Evolutionary conservation across 2,113 vertebrate species (phyloP).

Genomic region (Pardalotus punctatus): DNA sequence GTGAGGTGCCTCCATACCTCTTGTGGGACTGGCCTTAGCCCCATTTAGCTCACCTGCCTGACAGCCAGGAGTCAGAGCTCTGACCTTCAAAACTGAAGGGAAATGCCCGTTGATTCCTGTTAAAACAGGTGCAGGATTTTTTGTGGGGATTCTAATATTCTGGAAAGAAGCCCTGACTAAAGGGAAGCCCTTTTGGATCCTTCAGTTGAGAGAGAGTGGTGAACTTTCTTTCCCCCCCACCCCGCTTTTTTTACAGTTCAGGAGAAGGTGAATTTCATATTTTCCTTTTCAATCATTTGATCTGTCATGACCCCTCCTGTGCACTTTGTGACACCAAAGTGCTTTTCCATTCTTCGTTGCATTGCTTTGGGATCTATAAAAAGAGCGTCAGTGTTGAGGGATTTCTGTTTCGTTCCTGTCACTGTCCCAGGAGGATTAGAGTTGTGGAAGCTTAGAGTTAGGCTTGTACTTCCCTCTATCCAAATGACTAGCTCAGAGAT

Average conservation of each 20-base stretch:
- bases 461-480: not conserved
- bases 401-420: not conserved
- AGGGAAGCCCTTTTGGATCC: not conserved
- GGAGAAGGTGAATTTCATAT: not conserved
- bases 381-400: not conserved
- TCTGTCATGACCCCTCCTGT: not conserved
- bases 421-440: constrained; percentile 11
- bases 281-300: not conserved
- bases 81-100: not conserved
- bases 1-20: not conserved
- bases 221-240: not conserved
- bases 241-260: not conserved
- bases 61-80: not conserved
- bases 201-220: not conserved
- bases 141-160: not conserved
- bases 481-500: not conserved
- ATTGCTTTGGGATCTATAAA: constrained; percentile 38
- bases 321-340: not conserved
- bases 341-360: constrained; percentile 11
- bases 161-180: not conserved
- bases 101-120: not conserved
- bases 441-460: not conserved
- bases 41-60: not conserved
- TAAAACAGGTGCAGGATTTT: not conserved
- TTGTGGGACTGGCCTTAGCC: not conserved